These are phyloP conservation scores for Uloborus diversus DNA, from an alignment of 1,140 invertebrate genomes.

Conservation along the genomic window DNA sequence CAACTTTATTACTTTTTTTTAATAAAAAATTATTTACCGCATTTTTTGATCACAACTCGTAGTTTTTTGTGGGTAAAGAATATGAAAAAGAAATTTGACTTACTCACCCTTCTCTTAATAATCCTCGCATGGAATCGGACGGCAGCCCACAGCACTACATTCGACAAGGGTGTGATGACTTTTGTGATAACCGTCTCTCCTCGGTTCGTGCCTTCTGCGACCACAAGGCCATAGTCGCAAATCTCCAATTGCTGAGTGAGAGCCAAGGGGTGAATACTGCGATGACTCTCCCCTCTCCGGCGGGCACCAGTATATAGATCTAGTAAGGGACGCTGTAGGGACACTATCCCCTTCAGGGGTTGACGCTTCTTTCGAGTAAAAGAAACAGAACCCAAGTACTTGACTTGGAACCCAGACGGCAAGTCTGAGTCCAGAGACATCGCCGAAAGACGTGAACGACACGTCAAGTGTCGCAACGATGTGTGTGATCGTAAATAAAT, in stretches of 20 bases:
- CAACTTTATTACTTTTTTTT: too few relatives aligned
- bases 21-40: too few relatives aligned
- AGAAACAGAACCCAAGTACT: slow-evolving; percentile 56
- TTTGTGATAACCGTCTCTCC: slow-evolving; percentile 56
- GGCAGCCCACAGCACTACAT: slow-evolving; percentile 58
- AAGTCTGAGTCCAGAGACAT: slow-evolving; percentile 45
- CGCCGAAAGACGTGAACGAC: not conserved
- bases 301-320: slow-evolving; percentile 56
- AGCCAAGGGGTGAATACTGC: slow-evolving; percentile 31
- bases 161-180: slow-evolving; percentile 60
- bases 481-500: not conserved
- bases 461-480: not conserved
- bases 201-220: slow-evolving; percentile 43
- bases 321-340: slow-evolving; percentile 57
- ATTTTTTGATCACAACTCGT: too few relatives aligned
- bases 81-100: too few relatives aligned
- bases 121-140: slow-evolving; percentile 56
- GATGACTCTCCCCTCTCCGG: slow-evolving; percentile 36
- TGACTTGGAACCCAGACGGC: slow-evolving; percentile 46
- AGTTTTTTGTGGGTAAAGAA: too few relatives aligned
- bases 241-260: slow-evolving; percentile 55
- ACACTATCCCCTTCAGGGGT: slow-evolving; percentile 49
- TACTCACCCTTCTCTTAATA: slow-evolving; percentile 38
- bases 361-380: slow-evolving; percentile 40
- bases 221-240: slow-evolving; percentile 58